phyloP scores from a whole-genome alignment of 2,888 invertebrate species.

The Hirtodrosophila trivittata region DNA sequence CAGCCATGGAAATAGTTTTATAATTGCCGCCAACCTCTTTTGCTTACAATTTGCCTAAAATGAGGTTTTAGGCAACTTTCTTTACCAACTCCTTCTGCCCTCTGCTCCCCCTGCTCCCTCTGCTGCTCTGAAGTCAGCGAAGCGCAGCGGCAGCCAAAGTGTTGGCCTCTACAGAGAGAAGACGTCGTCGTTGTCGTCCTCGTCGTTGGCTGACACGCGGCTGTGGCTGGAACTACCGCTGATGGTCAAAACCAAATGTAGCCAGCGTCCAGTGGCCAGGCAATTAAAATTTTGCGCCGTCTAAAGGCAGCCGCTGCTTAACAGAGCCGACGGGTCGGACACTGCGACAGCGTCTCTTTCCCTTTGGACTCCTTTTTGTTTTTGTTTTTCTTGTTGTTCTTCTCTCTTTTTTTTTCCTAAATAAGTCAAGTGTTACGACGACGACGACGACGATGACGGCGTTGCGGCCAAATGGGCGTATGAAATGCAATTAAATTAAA shows the following conservation, averaged over 20 bases:
- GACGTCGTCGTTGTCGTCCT: constrained; percentile 22
- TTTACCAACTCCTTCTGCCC: constrained; percentile 25
- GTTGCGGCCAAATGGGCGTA: constrained; percentile 77
- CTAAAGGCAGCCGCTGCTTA: constrained; percentile 51
- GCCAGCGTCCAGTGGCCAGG: constrained; percentile 59
- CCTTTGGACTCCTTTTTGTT: no score
- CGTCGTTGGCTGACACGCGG: constrained; percentile 40
- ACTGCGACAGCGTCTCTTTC: constrained; percentile 5
- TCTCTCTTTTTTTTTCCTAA: constrained; percentile 48
- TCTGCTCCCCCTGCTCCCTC: neutral
- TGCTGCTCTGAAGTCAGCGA: constrained; percentile 40
- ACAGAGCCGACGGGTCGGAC: constrained; percentile 23
- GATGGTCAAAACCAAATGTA: constrained; percentile 61
- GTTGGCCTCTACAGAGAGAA: constrained; percentile 43
- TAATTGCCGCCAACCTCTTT: constrained; percentile 42
- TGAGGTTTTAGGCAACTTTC: constrained; percentile 53
- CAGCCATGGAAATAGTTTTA: constrained; percentile 36
- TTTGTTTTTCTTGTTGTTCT: neutral
- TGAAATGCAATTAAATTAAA: constrained; percentile 79
- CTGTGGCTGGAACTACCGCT: constrained; percentile 17
- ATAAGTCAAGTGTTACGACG: constrained; percentile 73
- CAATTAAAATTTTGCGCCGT: constrained; percentile 70
- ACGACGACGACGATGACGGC: constrained; percentile 37
- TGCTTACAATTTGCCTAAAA: constrained; percentile 41
- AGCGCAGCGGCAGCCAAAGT: constrained; percentile 47